Evolutionary conservation across 2,888 invertebrate species (phyloP), one percentile per base, ranked within the genome.

Genomic region (Molorchus minor): DNA sequence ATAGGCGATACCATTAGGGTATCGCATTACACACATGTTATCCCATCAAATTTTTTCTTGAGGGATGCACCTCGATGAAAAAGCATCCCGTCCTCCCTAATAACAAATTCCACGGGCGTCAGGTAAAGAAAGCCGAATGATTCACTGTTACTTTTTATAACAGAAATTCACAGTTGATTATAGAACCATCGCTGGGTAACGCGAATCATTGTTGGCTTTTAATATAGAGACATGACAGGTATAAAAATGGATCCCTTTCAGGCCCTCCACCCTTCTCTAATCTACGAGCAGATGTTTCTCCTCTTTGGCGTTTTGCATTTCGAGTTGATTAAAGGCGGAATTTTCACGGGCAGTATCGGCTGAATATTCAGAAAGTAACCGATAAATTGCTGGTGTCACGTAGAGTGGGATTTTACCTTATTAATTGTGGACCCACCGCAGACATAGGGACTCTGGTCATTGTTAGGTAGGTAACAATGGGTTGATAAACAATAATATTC

Each of bases 191-290:
- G 56, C 41, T 44, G 46, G 45, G 35, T 58, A 66, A 66, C 49
- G 61, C 64, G 66, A 66, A 66, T 67, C 62, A 67, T 67, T 57
- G 61, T 53, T 49, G 56, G 58, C 46, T 61, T 64, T 59, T 57
- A 61, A 60, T 62, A 64, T 59, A 62, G 58, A 67, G 67, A 62
- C 61, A 58, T 67, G 64, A 67, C 64, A 67, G 67, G 67, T 67
- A 67, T 51, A 64, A 61, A 62, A 59, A 62, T 53, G 64, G 33
- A 33, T 54, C 53, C 53, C 56, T 25, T 52, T 61, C 49, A 46
- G 15, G 40, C 36, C 59, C 54, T 47, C 61, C 54, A 49, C 47
- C 55, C 51, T 21, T 44, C 52, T 56, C 52, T 51, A 58, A 55
- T 54, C 56, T 49, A 29, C 19, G 46, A 56, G 62, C 64, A 61